Conservation (phyloP, 2,113 vertebrate genomes). For the Megalops atlanticus region DNA sequence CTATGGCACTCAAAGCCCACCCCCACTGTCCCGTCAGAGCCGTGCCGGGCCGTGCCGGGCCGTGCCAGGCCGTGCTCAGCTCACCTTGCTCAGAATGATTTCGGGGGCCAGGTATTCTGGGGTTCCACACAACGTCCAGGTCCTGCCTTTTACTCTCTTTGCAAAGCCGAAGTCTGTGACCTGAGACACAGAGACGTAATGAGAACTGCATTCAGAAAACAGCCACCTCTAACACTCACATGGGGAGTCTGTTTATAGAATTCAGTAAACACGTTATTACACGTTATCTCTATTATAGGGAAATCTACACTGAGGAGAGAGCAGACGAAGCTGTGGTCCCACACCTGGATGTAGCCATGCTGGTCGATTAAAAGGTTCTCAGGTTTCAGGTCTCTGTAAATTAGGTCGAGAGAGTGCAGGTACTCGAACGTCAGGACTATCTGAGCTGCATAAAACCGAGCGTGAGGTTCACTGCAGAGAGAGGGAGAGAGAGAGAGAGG, state of each 20-base stretch:
- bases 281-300: too few relatives aligned
- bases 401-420: slow-evolving; percentile 99
- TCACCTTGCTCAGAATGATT: slow-evolving; percentile 99
- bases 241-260: too few relatives aligned
- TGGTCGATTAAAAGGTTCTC: slow-evolving; percentile 99
- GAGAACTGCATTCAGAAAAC: too few relatives aligned
- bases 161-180: slow-evolving; percentile 99
- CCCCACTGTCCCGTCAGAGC: not conserved
- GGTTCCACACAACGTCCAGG: slow-evolving; percentile 98
- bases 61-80: not conserved
- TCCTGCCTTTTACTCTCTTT: slow-evolving; percentile 98
- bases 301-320: too few relatives aligned
- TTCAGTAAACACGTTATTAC: too few relatives aligned
- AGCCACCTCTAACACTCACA: too few relatives aligned
- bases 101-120: slow-evolving; percentile 97
- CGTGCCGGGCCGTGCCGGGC: too few relatives aligned
- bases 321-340: not conserved
- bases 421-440: slow-evolving; percentile 99
- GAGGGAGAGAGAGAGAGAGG: slow-evolving; percentile 25
- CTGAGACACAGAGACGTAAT: slow-evolving; percentile 57
- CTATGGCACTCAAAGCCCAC: not conserved
- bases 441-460: slow-evolving; percentile 97
- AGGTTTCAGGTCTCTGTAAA: slow-evolving; percentile 99
- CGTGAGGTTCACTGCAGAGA: slow-evolving; percentile 88
- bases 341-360: slow-evolving; percentile 98